A percentile compares a stretch with the other conserved stretches of the same genome.
These are phyloP conservation scores for Helostoma temminkii DNA, from an alignment of 2,797 vertebrate species.

Conservation along the genomic window DNA sequence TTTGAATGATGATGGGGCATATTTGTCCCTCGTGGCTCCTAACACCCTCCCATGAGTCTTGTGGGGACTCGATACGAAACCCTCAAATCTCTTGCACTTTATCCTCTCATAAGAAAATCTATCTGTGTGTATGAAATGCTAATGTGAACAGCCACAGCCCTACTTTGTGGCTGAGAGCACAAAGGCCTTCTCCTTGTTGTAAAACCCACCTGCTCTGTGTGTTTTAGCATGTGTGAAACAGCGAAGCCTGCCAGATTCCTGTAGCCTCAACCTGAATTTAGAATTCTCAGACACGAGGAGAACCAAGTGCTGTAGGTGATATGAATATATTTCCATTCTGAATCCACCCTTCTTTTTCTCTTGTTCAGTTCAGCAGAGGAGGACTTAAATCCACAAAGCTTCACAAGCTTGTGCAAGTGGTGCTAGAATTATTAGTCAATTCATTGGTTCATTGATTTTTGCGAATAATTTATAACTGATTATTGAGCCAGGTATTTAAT, in stretches of 20 bases:
- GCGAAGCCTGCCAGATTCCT: constrained; percentile 57
- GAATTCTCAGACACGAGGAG: constrained; percentile 53
- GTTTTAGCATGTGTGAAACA: constrained; percentile 64
- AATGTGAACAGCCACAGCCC: constrained; percentile 61
- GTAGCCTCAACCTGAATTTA: constrained; percentile 51
- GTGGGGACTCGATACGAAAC: constrained; percentile 61
- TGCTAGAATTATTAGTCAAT: not conserved
- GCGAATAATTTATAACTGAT: not conserved
- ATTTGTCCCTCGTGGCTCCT: constrained; percentile 48
- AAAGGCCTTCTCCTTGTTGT: constrained; percentile 46
- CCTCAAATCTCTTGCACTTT: constrained; percentile 61
- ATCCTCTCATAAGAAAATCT: constrained; percentile 68
- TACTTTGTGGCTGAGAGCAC: constrained; percentile 58
- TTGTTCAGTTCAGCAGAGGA: constrained; percentile 29
- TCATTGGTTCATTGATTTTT: not conserved
- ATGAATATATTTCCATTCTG: constrained; percentile 55
- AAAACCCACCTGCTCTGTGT: constrained; percentile 67
- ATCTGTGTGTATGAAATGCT: constrained; percentile 78
- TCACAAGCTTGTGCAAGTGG: constrained; percentile 1
- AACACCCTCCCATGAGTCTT: constrained; percentile 24
- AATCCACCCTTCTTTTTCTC: constrained; percentile 11
- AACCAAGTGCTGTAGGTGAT: constrained; percentile 48
- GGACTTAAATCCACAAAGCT: constrained; percentile 12
- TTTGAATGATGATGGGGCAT: constrained; percentile 48
- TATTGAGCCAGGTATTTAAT: not conserved